These are phyloP conservation scores for Camelus bactrianus DNA, from an alignment of 2,113 vertebrate species.

Conservation along the genomic window DNA sequence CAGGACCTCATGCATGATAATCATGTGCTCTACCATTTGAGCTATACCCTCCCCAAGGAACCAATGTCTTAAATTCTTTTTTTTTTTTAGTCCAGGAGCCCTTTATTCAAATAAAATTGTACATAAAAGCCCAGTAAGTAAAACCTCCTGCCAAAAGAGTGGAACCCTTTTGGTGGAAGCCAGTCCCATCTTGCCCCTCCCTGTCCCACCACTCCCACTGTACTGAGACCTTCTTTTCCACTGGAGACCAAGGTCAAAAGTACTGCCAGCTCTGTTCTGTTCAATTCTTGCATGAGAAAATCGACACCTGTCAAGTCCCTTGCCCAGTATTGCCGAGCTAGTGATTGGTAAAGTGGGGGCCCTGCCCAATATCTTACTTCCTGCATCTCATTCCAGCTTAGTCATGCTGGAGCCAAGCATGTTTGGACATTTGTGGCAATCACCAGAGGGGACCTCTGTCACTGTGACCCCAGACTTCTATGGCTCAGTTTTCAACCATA, in stretches of 20 bases:
- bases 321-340: rapidly evolving
- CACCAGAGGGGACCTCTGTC: neutral
- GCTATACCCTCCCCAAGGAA: no score
- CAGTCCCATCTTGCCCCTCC: no score
- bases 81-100: neutral
- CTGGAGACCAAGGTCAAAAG: neutral
- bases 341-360: neutral
- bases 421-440: rapidly evolving
- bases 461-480: rapidly evolving
- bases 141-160: rapidly evolving
- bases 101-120: slow-evolving; percentile 38
- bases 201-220: rapidly evolving
- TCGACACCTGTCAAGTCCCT: no score
- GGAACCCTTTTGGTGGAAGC: neutral
- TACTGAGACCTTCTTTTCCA: no score
- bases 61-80: neutral
- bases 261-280: neutral
- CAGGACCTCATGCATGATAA: no score
- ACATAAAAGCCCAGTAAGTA: neutral
- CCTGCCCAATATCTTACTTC: rapidly evolving
- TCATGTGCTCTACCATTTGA: no score
- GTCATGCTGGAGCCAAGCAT: no score
- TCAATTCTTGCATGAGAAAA: neutral
- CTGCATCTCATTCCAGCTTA: neutral
- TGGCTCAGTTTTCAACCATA: rapidly evolving